Evolutionary conservation across 2,888 invertebrate species (phyloP).

Genomic region (Hirtodrosophila histrioides): DNA sequence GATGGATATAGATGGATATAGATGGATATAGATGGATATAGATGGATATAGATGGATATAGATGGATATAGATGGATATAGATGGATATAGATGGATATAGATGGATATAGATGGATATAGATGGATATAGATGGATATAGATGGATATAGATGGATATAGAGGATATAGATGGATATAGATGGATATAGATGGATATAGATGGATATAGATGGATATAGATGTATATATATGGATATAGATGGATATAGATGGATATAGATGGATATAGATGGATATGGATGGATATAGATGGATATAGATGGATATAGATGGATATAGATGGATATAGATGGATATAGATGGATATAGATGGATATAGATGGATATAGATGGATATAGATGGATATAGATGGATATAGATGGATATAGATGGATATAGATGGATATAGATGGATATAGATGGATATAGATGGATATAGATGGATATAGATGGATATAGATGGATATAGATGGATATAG

Average conservation of each 20-base stretch:
- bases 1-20: not conserved
- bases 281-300: not conserved
- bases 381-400: too few species aligned
- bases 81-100: not conserved
- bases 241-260: too few species aligned
- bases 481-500: too few species aligned
- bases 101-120: not conserved
- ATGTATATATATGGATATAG: too few species aligned
- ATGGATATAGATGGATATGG: not conserved
- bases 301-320: not conserved
- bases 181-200: not conserved
- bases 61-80: not conserved
- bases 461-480: too few species aligned
- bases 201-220: not conserved
- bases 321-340: not conserved
- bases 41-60: not conserved
- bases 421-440: too few species aligned
- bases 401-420: too few species aligned
- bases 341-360: not conserved
- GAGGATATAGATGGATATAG: not conserved
- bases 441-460: too few species aligned
- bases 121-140: not conserved
- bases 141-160: not conserved
- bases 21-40: not conserved
- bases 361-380: not conserved